phyloP scores from a whole-genome alignment of 2,797 vertebrate species.

The Sebastes alutus region DNA sequence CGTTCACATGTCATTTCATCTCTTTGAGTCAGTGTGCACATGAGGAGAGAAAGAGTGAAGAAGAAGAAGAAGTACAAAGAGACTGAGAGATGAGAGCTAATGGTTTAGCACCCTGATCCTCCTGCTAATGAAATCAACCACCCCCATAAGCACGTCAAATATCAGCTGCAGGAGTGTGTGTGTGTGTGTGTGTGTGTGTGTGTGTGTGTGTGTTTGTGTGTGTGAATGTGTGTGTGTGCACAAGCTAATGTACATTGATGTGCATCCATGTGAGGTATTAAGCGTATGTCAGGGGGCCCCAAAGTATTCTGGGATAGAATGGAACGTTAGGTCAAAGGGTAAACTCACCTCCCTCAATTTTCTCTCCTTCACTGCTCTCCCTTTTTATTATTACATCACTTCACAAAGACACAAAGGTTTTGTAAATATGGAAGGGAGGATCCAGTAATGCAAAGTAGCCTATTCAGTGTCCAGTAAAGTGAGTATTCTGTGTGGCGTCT shows the following conservation, averaged over 20 bases:
- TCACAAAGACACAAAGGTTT: not conserved
- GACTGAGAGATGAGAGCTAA: conserved; percentile 15
- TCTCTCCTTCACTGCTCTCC: conserved; percentile 15
- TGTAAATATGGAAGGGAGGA: no score
- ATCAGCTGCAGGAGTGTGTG: conserved; percentile 22
- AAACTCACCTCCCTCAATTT: conserved; percentile 43
- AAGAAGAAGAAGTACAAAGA: not conserved
- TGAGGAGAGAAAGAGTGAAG: not conserved
- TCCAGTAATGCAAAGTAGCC: no score
- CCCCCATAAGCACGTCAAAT: conserved; percentile 26
- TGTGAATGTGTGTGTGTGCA: not conserved
- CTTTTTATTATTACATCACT: not conserved
- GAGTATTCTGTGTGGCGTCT: no score
- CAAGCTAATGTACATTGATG: conserved; percentile 13
- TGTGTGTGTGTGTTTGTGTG: not conserved
- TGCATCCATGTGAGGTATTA: conserved; percentile 52
- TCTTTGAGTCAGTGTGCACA: not conserved
- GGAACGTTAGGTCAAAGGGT: conserved; percentile 61
- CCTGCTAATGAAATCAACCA: conserved; percentile 46
- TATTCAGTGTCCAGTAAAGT: no score
- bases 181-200: not conserved
- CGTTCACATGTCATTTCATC: not conserved
- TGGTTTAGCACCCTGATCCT: conserved; percentile 30
- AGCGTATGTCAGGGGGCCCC: conserved; percentile 46
- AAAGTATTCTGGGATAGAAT: conserved; percentile 51